Conservation (phyloP, 2,113 vertebrate species). For the Turnix velox region DNA sequence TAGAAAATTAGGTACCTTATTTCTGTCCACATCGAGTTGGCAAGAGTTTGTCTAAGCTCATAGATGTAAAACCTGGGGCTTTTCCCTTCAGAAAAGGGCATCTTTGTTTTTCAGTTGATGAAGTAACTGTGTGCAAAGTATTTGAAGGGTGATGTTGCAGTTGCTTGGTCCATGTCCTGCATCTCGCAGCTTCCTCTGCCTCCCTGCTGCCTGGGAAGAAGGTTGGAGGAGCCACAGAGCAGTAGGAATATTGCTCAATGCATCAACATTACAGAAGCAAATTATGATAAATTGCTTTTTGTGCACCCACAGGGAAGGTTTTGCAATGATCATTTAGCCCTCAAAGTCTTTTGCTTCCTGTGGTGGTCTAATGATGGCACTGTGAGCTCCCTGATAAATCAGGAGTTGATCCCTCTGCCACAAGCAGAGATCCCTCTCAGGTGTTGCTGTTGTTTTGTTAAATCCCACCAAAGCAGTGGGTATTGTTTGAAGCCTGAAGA, state of each 20-base stretch:
- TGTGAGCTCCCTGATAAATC: not conserved
- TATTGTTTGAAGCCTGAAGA: not conserved
- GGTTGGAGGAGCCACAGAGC: not conserved
- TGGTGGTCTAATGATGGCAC: not conserved
- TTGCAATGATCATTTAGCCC: not conserved
- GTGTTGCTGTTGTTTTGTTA: not conserved
- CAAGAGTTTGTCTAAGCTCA: not conserved
- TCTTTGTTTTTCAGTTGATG: not conserved
- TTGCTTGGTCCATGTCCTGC: rapidly evolving
- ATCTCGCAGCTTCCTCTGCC: not conserved
- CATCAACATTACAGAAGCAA: not conserved
- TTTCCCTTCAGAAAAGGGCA: not conserved
- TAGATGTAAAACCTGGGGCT: not conserved
- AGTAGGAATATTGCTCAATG: not conserved
- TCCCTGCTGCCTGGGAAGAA: not conserved
- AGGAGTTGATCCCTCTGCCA: not conserved
- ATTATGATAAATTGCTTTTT: not conserved
- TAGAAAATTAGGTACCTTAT: not conserved
- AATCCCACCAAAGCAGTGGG: not conserved
- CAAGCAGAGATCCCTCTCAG: not conserved
- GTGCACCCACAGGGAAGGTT: not conserved
- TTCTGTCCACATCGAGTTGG: not conserved
- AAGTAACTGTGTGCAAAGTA: not conserved
- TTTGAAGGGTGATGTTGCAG: not conserved
- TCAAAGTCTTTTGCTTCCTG: not conserved